Evolutionary conservation across 2,888 invertebrate genomes (phyloP).

Genomic region (Spatulosminthurus flaviceps): DNA sequence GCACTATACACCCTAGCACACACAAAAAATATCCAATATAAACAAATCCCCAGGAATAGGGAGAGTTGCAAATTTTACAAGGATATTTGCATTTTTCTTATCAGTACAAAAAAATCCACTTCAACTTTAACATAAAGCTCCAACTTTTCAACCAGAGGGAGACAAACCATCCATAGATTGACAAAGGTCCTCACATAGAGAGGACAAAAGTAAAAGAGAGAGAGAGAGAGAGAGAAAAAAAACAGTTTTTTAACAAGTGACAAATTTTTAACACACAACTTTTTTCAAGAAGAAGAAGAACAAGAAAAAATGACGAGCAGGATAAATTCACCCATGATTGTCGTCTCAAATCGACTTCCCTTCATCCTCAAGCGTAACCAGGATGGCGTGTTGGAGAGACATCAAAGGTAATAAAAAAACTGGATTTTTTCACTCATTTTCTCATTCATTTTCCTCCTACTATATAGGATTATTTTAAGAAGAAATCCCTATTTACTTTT

Average conservation of each 20-base stretch:
- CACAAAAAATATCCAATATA: neutral
- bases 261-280: too few relatives aligned
- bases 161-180: too few relatives aligned
- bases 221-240: neutral
- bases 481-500: too few relatives aligned
- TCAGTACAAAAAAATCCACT: neutral
- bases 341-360: conserved; percentile 67
- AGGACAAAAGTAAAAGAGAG: neutral
- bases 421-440: neutral
- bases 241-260: neutral
- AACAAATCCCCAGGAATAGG: neutral
- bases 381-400: conserved; percentile 65
- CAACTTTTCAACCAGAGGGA: too few relatives aligned
- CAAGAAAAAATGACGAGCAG: conserved; percentile 47
- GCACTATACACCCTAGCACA: too few relatives aligned
- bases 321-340: conserved; percentile 65
- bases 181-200: neutral
- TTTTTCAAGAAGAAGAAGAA: too few relatives aligned
- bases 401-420: conserved; percentile 64
- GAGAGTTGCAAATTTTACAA: too few relatives aligned
- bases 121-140: neutral
- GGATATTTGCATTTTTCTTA: neutral
- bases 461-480: too few relatives aligned
- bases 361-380: conserved; percentile 65
- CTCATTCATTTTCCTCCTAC: neutral